Conservation (phyloP, 2,888 invertebrate species). For the Drosophila testacea region DNA sequence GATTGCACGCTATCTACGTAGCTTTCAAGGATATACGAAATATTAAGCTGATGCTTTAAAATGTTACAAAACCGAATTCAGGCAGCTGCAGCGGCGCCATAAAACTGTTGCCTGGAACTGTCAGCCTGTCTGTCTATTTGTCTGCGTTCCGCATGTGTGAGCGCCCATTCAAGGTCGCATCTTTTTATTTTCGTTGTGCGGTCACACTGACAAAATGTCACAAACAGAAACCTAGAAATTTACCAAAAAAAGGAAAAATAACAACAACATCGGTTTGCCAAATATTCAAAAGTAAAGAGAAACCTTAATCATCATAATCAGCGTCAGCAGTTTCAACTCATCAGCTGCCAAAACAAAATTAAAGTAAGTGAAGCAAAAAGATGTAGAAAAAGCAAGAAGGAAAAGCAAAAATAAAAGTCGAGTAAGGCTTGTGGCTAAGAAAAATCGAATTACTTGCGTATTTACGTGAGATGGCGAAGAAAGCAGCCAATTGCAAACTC, state of each 20-base stretch:
- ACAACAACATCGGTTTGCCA: conserved; percentile 12
- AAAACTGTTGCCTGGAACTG: conserved; percentile 41
- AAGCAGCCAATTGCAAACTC: conserved; percentile 18
- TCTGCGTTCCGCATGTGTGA: conserved; percentile 31
- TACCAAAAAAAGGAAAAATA: too few relatives aligned
- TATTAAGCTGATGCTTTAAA: conserved; percentile 48
- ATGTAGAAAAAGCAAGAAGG: conserved; percentile 3
- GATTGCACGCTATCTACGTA: conserved; percentile 61
- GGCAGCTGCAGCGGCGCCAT: conserved; percentile 45
- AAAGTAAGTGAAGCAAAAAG: conserved; percentile 62
- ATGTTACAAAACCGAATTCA: conserved; percentile 41
- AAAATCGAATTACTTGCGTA: conserved; percentile 23
- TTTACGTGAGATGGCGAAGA: conserved; percentile 15
- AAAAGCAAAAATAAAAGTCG: conserved; percentile 17
- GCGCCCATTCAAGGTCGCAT: conserved; percentile 66
- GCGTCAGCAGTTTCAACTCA: conserved; percentile 39
- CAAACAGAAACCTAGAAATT: conserved; percentile 57
- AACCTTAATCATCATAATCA: conserved; percentile 3
- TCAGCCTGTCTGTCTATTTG: conserved; percentile 12
- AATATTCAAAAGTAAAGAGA: conserved; percentile 19
- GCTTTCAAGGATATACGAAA: conserved; percentile 49
- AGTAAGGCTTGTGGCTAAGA: conserved; percentile 17
- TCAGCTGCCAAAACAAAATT: conserved; percentile 42
- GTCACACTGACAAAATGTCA: conserved; percentile 60
- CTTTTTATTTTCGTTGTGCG: conserved; percentile 31